Evolutionary conservation across 2,888 invertebrate species (phyloP).

Genomic region (Alitta virens): DNA sequence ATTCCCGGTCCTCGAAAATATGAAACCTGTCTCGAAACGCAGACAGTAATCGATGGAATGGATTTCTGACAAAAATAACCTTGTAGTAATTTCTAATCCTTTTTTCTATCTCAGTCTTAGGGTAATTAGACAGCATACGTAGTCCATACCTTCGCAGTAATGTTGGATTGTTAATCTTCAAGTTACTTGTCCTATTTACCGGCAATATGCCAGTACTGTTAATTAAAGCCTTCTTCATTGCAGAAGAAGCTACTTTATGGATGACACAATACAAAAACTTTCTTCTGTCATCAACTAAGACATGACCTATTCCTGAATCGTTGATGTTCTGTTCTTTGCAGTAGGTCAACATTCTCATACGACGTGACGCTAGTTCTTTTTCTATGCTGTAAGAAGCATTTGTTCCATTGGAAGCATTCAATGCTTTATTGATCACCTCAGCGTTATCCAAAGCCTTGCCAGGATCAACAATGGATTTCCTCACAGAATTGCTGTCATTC

Average conservation of each 20-base stretch:
- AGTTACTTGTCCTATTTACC: background rate
- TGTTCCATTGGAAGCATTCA: too few species aligned
- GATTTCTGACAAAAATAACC: constrained; percentile 84
- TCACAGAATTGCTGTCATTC: too few species aligned
- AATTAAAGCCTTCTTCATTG: background rate
- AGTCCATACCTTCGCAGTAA: background rate
- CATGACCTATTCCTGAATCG: too few species aligned
- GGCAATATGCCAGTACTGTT: background rate
- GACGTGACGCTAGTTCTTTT: too few species aligned
- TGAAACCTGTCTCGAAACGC: constrained; percentile 83
- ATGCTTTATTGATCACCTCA: too few species aligned
- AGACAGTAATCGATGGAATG: constrained; percentile 83
- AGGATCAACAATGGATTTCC: too few species aligned
- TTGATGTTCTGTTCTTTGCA: too few species aligned
- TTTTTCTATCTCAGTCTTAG: constrained; percentile 64
- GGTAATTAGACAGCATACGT: constrained; percentile 61
- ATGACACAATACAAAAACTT: background rate
- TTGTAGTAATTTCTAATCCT: constrained; percentile 77
- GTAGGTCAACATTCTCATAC: too few species aligned
- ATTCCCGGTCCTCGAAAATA: background rate
- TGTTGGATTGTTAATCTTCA: background rate
- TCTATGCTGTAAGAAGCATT: too few species aligned
- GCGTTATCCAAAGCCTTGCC: too few species aligned
- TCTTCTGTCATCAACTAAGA: background rate
- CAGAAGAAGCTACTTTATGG: background rate